Evolutionary conservation across 2,888 invertebrate species (phyloP), one percentile per base, ranked within the genome.

Genomic region (Mellilla xanthometata): DNA sequence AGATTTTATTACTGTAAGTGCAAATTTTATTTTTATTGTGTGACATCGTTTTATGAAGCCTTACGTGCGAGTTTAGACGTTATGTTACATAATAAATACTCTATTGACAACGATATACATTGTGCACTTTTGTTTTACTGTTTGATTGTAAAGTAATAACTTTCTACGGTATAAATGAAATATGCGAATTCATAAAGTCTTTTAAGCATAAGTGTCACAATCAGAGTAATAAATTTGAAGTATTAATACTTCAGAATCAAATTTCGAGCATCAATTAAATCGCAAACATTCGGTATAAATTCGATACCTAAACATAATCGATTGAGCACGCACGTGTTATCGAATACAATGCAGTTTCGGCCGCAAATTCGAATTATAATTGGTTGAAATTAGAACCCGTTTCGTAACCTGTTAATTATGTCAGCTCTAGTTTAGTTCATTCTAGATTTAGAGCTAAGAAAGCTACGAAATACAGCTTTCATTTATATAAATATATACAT

Each of bases 281-380:
- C 49, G 47, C 60, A 59, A 71, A 72, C 60, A 67, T 70, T 41
- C 62, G 60, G 56, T 65, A n/a, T 60, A 75, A 77, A 85, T 75
- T 75, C 77, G 79, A 84, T 72, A 74, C 82, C 79, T 81, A 80
- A 81, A 77, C 65, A 71, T 72, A 87, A 87, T 87, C 79, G 85
- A 87, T 87, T 86, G 72, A 82, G 76, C 82, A 84, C 82, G 83
- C 77, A 66, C 72, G 63, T 65, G 70, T 56, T 58, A 78, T 77
- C 68, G 75, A 73, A 75, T 60, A 72, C 81, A 81, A 82, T 78
- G 69, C 70, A 54, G 49, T 60, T n/a, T 59, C 47, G 58, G 54
- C 35, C 51, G 49, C 45, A 38, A 58, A 62, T 69, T 49, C 45
- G 39, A 58, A 62, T 69, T 51, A 54, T 50, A 52, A 52, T 57